Evolutionary conservation across 1,140 invertebrate species (phyloP), one percentile per base, ranked within the genome.

Genomic region (Calliopsis andreniformis): DNA sequence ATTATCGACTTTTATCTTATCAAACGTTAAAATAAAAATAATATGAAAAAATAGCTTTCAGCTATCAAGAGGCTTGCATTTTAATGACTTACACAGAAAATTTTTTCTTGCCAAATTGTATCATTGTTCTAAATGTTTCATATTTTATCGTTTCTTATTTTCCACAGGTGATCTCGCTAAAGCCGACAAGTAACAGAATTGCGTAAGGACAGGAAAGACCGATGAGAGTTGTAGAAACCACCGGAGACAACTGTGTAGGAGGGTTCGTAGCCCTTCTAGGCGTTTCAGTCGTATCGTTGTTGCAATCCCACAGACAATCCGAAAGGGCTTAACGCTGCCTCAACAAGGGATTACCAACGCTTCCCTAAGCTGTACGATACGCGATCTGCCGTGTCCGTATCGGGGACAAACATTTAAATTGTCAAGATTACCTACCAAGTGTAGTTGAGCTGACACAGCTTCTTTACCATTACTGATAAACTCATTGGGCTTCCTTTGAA

Each of bases 331-430:
- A 89, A 83, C 77, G 78, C 84, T 89, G 86, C 87, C 89, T 89
- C 87, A 89, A 89, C 87, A 87, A 85, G 85, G 88, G 87, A 89
- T 89, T 89, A 89, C 86, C 59, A n/a, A 16, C 78, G 78, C 76
- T 64, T 79, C 73, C 66, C 82, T 67, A 71, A 78, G 63, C 81
- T 59, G 68, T 58, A 62, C 64, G 78, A 80, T 78, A 76, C 80
- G 51, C 77, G 71, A 81, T 79, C 76, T 70, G 42, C 18, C 42
- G 49, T 55, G 55, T 68, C 78, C 69, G 71, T 69, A 62, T 61
- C 70, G 71, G 81, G 80, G 78, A 83, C 86, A 88, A 88, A 87
- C 87, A 88, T 88, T 88, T 87, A 87, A 88, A 88, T 88, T 88
- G 87, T 79, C 86, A 76, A 88, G 87, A 88, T 88, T 88, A 88